Base-by-base conservation (phyloP, 2,797 vertebrate species). In the Myotis pilosus region DNA sequence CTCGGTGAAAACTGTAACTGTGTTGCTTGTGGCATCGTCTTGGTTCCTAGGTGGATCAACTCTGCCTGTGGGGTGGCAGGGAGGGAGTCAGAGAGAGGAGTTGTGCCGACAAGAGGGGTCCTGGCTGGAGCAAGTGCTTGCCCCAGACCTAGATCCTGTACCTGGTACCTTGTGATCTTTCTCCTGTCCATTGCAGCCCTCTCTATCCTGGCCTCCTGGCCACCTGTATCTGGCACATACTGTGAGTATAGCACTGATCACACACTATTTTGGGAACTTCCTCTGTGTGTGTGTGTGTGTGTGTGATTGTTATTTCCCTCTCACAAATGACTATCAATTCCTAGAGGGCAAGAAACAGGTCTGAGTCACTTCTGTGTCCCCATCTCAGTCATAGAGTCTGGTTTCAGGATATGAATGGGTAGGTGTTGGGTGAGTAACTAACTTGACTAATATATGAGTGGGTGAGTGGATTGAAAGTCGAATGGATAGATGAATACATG, bases 21-120 rank as follows among this genome's bases (percentile, higher is more conserved):
- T 28, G 78, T 2, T 19, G 78, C 38, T 36, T 33, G 89, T 74
- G 93, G 89, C 95, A 95, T 95, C 20, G n/a, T 89, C 66, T 57
- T 55, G 71, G 66, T 66, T 68, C 76, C 74, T 8, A n/a, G 28
- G 86, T 0, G 3, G 82, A 15, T 87, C 28, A 57, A 86, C 53
- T 36, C 16, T 78, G 95, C 89, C 95, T 97, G 87, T 20, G 44
- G 33, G 17, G 47, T 0, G 8, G 25, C 30, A 36, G 28, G 6
- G 41, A 44, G 36, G 60, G 0, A 30, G 51, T 60, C 81, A 89
- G 71, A 15, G 71, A 41, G 12, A 8, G 12, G 25, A 1, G 6
- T 44, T 6, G 0, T 15, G 30, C 12, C 38, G 44, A 60, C 23
- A 10, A 0, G 20, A 55, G 36, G 51, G 28, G 19, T 89, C 60